Percentiles rank a stretch among this genome's conserved stretches.
Conservation (phyloP, 2,113 vertebrate genomes). For the Pongo pygmaeus region DNA sequence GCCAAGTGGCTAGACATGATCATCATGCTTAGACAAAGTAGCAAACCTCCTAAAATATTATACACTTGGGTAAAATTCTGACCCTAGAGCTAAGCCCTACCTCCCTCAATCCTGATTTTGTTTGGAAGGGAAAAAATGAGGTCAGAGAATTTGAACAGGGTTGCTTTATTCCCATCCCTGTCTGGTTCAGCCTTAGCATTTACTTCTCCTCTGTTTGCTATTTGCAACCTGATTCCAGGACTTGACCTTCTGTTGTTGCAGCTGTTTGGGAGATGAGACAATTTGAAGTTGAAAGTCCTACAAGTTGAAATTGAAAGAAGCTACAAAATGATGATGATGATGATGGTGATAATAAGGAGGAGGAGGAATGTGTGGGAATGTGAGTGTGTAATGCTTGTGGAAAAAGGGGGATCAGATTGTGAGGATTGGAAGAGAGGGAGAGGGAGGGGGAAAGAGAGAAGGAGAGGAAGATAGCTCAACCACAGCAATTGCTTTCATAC, state of each 20-base stretch:
- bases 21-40: conserved; percentile 19
- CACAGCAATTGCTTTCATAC: not conserved
- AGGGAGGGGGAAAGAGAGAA: not conserved
- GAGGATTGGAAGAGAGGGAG: not conserved
- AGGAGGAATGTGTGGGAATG: not conserved
- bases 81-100: not conserved
- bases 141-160: conserved; percentile 13
- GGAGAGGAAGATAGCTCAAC: not conserved
- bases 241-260: conserved; percentile 41
- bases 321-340: not conserved
- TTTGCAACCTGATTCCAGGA: conserved; percentile 22
- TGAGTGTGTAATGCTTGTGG: not conserved
- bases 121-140: conserved; percentile 31
- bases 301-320: not conserved
- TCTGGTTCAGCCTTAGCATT: conserved; percentile 5
- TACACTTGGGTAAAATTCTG: conserved; percentile 22
- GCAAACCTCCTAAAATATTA: conserved; percentile 1
- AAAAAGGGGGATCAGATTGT: not conserved
- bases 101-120: not conserved
- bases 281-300: not conserved
- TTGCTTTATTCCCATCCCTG: not conserved
- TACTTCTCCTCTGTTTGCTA: conserved; percentile 2
- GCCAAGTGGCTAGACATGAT: not conserved
- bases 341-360: too few relatives aligned
- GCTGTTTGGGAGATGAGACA: conserved; percentile 45